These are phyloP conservation scores for Eudemis profundana DNA, from an alignment of 2,888 invertebrate species.

Conservation along the genomic window DNA sequence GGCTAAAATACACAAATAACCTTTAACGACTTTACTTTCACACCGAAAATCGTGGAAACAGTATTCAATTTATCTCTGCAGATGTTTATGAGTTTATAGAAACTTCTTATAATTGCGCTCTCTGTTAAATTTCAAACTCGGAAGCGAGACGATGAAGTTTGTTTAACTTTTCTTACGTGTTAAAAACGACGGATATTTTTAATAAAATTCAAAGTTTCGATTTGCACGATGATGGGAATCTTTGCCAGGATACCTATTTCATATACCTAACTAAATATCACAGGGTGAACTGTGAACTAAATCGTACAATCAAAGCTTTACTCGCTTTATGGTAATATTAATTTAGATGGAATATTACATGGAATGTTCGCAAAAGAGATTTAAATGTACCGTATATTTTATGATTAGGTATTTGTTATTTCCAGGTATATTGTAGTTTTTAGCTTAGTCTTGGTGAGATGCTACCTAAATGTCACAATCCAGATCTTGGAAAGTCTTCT, in stretches of 20 bases:
- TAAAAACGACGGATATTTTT: constrained; percentile 18
- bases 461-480: no score
- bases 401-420: neutral
- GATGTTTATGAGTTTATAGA: constrained; percentile 38
- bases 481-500: no score
- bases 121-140: constrained; percentile 41
- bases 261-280: neutral
- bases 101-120: constrained; percentile 35
- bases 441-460: no score
- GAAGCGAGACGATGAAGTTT: constrained; percentile 30
- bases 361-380: neutral
- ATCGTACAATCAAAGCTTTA: no score
- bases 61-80: constrained; percentile 37
- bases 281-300: no score
- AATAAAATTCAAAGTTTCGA: neutral
- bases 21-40: constrained; percentile 36
- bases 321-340: neutral
- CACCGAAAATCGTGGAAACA: constrained; percentile 23
- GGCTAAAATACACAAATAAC: constrained; percentile 35
- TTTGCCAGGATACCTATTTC: neutral
- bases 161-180: constrained; percentile 35
- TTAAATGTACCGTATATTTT: no score
- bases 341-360: neutral
- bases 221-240: neutral
- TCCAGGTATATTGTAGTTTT: no score